Percentiles rank a stretch among this genome's conserved stretches.
Conservation (phyloP, 2,113 vertebrate species). For the Hassar affinis region DNA sequence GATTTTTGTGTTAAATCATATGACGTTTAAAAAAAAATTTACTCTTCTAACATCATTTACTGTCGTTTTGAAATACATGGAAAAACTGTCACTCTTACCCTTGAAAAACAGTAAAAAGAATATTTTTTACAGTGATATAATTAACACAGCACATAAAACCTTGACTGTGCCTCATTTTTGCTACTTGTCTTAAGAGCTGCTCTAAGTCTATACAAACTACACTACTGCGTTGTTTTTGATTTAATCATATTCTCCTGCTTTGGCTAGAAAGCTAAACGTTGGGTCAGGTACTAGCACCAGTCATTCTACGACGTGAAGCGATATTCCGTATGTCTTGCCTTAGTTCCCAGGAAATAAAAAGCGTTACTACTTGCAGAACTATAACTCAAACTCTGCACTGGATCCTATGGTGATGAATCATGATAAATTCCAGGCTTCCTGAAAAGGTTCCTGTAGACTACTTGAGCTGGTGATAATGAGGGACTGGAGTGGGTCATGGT, state of each 20-base stretch:
- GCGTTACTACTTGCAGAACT: neutral
- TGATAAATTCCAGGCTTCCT: neutral
- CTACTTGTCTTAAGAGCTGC: neutral
- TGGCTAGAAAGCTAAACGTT: neutral
- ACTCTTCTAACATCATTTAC: no score
- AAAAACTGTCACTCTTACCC: no score
- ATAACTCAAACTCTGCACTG: neutral
- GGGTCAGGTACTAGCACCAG: neutral
- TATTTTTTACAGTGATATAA: neutral
- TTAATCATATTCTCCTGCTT: neutral
- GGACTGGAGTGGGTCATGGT: neutral
- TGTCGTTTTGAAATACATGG: no score
- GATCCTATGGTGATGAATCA: neutral
- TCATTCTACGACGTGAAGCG: no score
- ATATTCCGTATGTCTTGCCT: neutral
- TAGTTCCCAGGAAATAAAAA: neutral
- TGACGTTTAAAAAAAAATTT: no score
- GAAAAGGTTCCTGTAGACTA: neutral
- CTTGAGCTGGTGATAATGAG: neutral
- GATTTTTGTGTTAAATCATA: no score
- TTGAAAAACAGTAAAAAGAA: no score
- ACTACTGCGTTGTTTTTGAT: neutral
- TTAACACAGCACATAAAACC: neutral
- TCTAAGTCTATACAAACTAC: neutral
- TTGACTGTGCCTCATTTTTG: neutral